These are phyloP conservation scores for Dichetophora obliterata DNA, from an alignment of 2,888 invertebrate species.

Conservation along the genomic window DNA sequence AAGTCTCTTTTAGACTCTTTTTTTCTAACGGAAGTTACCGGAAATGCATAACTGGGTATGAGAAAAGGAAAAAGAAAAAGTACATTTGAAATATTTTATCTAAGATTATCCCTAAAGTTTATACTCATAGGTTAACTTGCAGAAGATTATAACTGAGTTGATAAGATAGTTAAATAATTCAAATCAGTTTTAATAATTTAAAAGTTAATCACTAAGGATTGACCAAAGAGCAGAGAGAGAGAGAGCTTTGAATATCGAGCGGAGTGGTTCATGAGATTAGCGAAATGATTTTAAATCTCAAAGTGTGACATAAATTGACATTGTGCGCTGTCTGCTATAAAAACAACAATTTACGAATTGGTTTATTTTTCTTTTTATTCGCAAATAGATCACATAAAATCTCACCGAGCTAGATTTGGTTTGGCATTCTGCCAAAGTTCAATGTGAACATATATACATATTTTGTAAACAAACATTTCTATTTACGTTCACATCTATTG, in stretches of 20 bases:
- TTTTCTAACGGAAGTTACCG: no score
- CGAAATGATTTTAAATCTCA: constrained; percentile 14
- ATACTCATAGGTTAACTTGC: no score
- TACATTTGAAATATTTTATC: no score
- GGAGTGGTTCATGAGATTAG: constrained; percentile 1
- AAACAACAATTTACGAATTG: background rate
- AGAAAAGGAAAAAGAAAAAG: no score
- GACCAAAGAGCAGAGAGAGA: no score
- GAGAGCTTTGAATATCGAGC: background rate
- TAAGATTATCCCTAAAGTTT: no score
- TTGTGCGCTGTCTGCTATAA: background rate
- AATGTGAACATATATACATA: constrained; percentile 52
- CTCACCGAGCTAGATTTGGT: constrained; percentile 29
- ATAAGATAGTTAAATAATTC: no score
- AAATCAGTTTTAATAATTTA: no score
- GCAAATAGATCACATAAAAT: background rate
- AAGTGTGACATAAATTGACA: constrained; percentile 29
- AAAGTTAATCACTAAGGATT: no score
- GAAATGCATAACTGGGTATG: no score
- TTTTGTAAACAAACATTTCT: constrained; percentile 37
- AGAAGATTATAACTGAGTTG: no score
- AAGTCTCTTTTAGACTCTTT: no score
- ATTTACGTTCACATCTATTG: background rate
- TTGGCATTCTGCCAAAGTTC: constrained; percentile 64
- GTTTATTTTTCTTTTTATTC: background rate